A percentile compares a stretch with the other conserved stretches of the same genome.
These are phyloP conservation scores for Lasiurus cinereus DNA, from an alignment of 2,113 vertebrate species.

Conservation along the genomic window DNA sequence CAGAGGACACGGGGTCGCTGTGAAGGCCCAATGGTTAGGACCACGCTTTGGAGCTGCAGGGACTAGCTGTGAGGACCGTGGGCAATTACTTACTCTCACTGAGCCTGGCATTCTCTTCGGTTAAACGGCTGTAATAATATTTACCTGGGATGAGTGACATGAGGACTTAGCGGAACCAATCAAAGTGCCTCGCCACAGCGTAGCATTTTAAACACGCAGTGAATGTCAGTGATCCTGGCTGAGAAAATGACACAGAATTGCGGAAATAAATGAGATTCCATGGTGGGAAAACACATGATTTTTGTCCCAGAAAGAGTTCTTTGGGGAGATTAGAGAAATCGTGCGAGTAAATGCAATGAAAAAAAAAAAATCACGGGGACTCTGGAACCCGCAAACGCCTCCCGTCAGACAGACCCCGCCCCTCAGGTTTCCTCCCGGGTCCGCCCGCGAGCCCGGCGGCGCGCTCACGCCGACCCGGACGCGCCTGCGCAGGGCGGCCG, in stretches of 20 bases:
- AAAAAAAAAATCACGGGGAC: background rate
- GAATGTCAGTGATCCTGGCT: background rate
- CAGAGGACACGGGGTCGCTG: background rate
- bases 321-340: background rate
- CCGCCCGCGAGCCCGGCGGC: background rate
- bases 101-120: background rate
- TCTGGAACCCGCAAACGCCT: fast-evolving
- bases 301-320: background rate
- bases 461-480: fast-evolving
- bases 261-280: background rate
- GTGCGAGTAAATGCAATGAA: background rate
- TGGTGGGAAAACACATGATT: background rate
- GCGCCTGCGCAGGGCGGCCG: constrained; percentile 60
- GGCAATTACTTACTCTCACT: background rate
- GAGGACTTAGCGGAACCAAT: background rate
- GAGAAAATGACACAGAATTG: constrained; percentile 7
- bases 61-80: background rate
- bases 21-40: background rate
- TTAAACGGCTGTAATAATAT: constrained; percentile 3
- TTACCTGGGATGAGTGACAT: background rate
- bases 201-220: background rate
- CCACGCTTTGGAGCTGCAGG: background rate
- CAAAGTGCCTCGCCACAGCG: background rate
- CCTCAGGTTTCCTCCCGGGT: no score
- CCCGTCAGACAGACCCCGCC: background rate